Evolutionary conservation across 2,797 vertebrate genomes (phyloP).

Genomic region (Vireo griseus): DNA sequence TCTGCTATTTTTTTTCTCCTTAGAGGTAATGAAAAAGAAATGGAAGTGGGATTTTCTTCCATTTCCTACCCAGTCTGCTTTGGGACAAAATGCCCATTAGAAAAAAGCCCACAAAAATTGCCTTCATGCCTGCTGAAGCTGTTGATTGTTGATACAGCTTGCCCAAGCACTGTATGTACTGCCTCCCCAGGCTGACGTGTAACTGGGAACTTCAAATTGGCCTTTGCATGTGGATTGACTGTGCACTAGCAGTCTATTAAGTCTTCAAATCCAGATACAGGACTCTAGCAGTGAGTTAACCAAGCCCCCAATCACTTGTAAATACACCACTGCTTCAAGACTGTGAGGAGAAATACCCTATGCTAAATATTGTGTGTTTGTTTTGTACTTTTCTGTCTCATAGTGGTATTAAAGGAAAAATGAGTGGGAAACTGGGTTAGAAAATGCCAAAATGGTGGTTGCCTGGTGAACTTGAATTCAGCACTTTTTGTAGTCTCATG

Average conservation of each 20-base stretch:
- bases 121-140: background rate
- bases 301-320: background rate
- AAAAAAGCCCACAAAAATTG: background rate
- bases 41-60: background rate
- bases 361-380: background rate
- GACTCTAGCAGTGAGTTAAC: background rate
- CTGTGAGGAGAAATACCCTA: background rate
- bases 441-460: background rate
- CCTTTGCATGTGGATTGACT: background rate
- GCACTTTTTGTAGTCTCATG: background rate
- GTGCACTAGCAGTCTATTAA: background rate
- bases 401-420: background rate
- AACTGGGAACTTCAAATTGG: background rate
- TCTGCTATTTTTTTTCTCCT: background rate
- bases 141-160: background rate
- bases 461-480: background rate
- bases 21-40: background rate
- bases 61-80: background rate
- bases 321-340: background rate
- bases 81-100: background rate
- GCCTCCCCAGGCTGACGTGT: background rate
- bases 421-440: background rate
- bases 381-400: background rate
- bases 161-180: background rate
- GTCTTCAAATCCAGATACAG: background rate